Conservation (phyloP, 2,888 invertebrate species). For the Leucoma salicis region DNA sequence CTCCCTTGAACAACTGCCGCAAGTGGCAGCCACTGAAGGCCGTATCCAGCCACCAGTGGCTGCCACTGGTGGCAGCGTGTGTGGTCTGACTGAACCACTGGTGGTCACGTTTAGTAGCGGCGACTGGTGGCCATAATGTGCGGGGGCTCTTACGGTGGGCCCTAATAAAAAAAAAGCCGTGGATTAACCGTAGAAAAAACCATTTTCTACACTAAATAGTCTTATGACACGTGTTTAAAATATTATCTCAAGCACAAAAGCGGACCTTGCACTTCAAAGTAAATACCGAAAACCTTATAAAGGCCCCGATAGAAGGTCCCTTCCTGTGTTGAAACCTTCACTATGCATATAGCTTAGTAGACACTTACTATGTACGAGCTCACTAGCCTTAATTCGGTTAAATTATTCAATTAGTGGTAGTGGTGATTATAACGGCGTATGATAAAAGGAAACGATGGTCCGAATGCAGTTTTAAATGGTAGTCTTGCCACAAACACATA, state of each 20-base stretch:
- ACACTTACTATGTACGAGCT: background rate
- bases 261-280: slow-evolving; percentile 6
- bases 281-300: slow-evolving; percentile 5
- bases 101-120: no score
- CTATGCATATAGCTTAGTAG: slow-evolving; percentile 1
- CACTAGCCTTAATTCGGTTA: background rate
- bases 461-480: background rate
- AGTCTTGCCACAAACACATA: no score
- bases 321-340: slow-evolving; percentile 4
- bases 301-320: slow-evolving; percentile 1
- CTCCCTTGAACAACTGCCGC: no score
- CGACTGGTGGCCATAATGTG: no score
- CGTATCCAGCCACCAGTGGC: no score
- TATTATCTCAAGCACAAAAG: background rate
- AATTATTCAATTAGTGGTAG: background rate
- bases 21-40: no score
- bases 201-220: no score
- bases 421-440: background rate
- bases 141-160: no score
- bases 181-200: no score
- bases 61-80: no score
- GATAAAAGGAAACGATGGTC: background rate
- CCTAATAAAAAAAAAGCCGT: no score
- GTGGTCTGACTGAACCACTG: no score
- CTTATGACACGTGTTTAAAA: background rate